Percentiles rank a stretch among this genome's conserved stretches.
These are phyloP conservation scores for Umimayanthus kanabou DNA, from an alignment of 92 coral and sea anemone genomes.

Conservation along the genomic window DNA sequence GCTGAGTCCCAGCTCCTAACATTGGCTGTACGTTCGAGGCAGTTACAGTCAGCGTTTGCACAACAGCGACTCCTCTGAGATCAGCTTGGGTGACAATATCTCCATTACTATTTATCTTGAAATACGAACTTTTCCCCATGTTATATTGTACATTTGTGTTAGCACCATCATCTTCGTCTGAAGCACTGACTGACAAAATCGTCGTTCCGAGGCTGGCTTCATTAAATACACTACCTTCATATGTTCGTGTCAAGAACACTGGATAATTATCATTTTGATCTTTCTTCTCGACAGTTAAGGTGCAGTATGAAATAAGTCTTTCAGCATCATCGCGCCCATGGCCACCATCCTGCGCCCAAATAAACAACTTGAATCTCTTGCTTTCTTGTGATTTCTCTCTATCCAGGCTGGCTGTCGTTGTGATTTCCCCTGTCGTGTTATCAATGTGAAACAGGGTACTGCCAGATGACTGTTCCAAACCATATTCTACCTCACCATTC, in stretches of 20 bases:
- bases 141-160: conserved; percentile 48
- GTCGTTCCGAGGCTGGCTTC: conserved; percentile 45
- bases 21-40: conserved; percentile 74
- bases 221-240: conserved; percentile 73
- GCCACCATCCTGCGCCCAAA: conserved; percentile 87
- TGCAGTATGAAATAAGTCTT: conserved; percentile 78
- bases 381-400: conserved; percentile 58
- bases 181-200: conserved; percentile 76
- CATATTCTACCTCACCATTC: conserved; percentile 79
- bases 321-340: conserved; percentile 71
- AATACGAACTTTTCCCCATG: conserved; percentile 42
- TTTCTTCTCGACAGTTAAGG: conserved; percentile 56
- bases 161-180: conserved; percentile 66
- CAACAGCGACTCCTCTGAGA: conserved; percentile 8
- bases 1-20: conserved; percentile 43
- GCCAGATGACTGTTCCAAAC: conserved; percentile 62
- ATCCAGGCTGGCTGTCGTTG: conserved; percentile 72
- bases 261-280: conserved; percentile 93
- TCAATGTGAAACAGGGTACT: conserved; percentile 65
- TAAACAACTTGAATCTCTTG: conserved; percentile 62
- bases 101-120: conserved; percentile 43
- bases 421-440: conserved; percentile 81
- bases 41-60: conserved; percentile 57
- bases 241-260: conserved; percentile 64
- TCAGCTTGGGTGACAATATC: conserved; percentile 46